A percentile compares a stretch with the other conserved stretches of the same genome.
Evolutionary conservation across 2,797 vertebrate species (phyloP).

Genomic region (Arctocebus calabarensis): DNA sequence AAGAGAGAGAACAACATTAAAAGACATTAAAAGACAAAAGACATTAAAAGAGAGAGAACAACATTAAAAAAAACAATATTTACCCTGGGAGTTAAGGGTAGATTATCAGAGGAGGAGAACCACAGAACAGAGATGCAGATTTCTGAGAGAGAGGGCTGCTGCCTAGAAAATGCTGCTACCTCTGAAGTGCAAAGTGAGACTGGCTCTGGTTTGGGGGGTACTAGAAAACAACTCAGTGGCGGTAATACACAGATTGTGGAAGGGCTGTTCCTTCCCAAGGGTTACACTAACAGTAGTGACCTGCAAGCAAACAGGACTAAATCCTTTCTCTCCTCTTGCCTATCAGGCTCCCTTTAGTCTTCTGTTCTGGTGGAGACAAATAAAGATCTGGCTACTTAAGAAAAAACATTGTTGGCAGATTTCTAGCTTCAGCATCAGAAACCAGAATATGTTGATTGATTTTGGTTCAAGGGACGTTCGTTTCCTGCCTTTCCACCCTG

Average conservation of each 20-base stretch:
- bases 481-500: neutral
- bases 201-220: neutral
- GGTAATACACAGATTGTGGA: neutral
- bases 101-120: neutral
- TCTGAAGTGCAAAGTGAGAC: neutral
- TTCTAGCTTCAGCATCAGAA: neutral
- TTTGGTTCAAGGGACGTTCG: neutral
- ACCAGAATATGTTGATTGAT: neutral
- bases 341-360: neutral
- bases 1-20: no score
- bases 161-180: neutral
- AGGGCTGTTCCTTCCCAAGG: neutral
- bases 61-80: no score
- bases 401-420: neutral
- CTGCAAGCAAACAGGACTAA: neutral
- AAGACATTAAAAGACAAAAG: no score
- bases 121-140: neutral
- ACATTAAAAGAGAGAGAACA: no score
- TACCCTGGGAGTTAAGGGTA: neutral
- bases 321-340: fast-evolving
- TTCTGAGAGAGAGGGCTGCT: neutral
- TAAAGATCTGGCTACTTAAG: neutral
- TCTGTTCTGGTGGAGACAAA: neutral
- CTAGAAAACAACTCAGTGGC: neutral
- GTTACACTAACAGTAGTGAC: neutral